Percentiles rank a stretch among this genome's conserved stretches.
phyloP scores from a whole-genome alignment of 2,888 invertebrate genomes.

The Drosophila setosimentum region DNA sequence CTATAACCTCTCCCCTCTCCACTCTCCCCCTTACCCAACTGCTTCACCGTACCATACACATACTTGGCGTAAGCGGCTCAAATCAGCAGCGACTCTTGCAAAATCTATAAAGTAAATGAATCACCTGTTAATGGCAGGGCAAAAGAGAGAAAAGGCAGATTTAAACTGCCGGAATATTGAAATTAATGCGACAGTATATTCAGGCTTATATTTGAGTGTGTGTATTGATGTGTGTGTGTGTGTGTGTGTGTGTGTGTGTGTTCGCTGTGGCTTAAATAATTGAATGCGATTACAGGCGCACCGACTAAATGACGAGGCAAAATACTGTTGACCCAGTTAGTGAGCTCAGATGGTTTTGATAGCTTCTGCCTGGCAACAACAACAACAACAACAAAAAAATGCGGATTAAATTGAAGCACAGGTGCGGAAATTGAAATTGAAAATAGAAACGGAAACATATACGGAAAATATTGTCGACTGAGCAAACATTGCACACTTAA shows the following conservation, averaged over 20 bases:
- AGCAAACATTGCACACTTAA: constrained; percentile 40
- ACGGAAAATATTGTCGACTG: constrained; percentile 55
- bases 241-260: constrained; percentile 18
- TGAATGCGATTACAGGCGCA: constrained; percentile 70
- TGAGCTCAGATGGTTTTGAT: constrained; percentile 48
- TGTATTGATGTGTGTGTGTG: neutral
- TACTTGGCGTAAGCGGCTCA: constrained; percentile 48
- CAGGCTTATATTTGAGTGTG: constrained; percentile 13
- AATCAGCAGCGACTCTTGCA: constrained; percentile 23
- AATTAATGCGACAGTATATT: constrained; percentile 54
- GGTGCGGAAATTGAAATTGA: constrained; percentile 71
- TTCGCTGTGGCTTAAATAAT: constrained; percentile 63
- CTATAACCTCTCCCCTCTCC: neutral
- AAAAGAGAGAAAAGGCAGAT: constrained; percentile 39
- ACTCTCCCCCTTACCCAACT: neutral
- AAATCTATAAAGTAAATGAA: constrained; percentile 59
- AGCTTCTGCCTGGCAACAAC: constrained; percentile 20
- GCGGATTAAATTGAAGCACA: constrained; percentile 69
- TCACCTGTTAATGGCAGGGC: constrained; percentile 48
- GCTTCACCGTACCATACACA: rapidly evolving
- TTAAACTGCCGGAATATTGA: constrained; percentile 72
- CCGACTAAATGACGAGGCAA: constrained; percentile 55
- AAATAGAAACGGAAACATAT: constrained; percentile 34
- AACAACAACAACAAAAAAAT: neutral
- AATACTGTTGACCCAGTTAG: constrained; percentile 73